These are phyloP conservation scores for Dinocampus coccinellae DNA, from an alignment of 2,888 invertebrate genomes.

Conservation along the genomic window DNA sequence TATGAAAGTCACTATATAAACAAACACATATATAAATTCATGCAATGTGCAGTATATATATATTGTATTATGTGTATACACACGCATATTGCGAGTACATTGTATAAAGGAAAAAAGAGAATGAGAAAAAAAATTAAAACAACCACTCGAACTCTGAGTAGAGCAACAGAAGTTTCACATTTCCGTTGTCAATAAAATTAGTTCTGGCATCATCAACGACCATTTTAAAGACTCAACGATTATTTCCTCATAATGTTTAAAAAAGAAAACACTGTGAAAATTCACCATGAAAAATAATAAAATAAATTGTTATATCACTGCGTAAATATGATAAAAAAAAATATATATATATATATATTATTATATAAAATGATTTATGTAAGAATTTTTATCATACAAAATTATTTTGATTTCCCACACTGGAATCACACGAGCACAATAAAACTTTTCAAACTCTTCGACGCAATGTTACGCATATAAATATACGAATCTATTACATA, in stretches of 20 bases:
- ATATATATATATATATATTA: too few relatives aligned
- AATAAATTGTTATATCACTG: not conserved
- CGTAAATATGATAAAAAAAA: not conserved
- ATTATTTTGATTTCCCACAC: slow-evolving; percentile 2
- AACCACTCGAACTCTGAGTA: not conserved
- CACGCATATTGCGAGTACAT: not conserved
- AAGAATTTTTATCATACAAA: not conserved
- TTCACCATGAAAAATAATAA: not conserved
- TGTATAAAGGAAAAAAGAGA: not conserved
- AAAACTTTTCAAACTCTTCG: not conserved
- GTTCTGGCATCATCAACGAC: slow-evolving; percentile 32
- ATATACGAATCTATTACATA: not conserved
- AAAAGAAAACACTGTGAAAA: not conserved
- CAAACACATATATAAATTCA: slow-evolving; percentile 22
- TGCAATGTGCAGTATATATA: too few relatives aligned
- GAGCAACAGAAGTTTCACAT: slow-evolving; percentile 25
- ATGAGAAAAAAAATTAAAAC: not conserved
- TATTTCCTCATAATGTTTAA: slow-evolving; percentile 21
- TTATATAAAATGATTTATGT: not conserved
- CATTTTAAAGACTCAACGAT: slow-evolving; percentile 27
- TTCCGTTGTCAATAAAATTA: slow-evolving; percentile 38
- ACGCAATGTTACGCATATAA: not conserved
- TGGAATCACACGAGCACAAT: not conserved
- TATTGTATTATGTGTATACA: not conserved
- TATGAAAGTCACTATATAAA: too few relatives aligned